phyloP scores from a whole-genome alignment of 2,797 vertebrate species.

The Spheniscus humboldti region DNA sequence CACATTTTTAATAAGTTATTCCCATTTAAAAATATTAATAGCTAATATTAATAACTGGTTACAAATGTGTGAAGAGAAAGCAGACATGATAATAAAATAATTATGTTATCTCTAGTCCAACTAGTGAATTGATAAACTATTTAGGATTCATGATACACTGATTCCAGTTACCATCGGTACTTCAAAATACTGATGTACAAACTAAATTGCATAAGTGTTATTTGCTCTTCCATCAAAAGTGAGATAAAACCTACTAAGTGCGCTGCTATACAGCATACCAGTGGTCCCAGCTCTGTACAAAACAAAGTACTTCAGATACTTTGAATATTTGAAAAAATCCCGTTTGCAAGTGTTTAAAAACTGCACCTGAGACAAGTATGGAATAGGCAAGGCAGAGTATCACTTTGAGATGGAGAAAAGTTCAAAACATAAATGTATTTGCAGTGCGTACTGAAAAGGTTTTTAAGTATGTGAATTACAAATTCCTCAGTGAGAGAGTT shows the following conservation, averaged over 20 bases:
- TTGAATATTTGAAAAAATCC: neutral
- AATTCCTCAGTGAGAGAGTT: neutral
- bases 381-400: neutral
- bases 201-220: neutral
- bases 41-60: neutral
- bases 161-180: neutral
- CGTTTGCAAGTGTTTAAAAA: neutral
- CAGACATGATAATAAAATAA: neutral
- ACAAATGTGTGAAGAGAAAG: neutral
- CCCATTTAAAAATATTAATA: neutral
- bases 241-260: neutral
- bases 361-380: neutral
- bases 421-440: neutral
- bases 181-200: neutral
- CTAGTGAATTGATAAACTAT: neutral
- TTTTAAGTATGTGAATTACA: neutral
- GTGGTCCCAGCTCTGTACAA: neutral
- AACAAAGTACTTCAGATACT: neutral
- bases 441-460: neutral
- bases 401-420: neutral
- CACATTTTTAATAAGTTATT: neutral
- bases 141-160: neutral
- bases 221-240: neutral
- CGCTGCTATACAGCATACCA: neutral
- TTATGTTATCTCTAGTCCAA: neutral